Evolutionary conservation across 2,888 invertebrate species (phyloP), one percentile per base, ranked within the genome.

Genomic region (Patella pellucida): DNA sequence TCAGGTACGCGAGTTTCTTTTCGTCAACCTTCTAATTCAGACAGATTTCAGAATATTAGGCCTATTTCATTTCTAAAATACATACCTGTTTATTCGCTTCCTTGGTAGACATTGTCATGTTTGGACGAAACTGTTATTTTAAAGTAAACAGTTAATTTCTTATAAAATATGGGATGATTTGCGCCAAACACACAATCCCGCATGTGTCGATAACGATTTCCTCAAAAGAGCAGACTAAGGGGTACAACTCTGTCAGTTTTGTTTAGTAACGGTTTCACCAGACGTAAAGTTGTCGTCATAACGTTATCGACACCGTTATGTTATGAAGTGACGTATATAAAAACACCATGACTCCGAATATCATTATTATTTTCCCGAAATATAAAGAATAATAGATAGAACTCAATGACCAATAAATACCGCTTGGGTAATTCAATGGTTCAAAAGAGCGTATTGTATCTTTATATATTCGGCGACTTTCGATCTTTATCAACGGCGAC

Each of bases 201-300:
- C 62, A 62, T 62, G 62, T 62, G 62, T 62, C 23, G 19, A 23
- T 62, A 23, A 23, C 14, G 23, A 23, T n/a, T 62, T 41, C 41
- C 9, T 41, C 41, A 41, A 62, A 62, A 62, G 62, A 62, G 23
- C 62, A 14, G 19, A 3, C 11, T 1, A 62, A 15, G 62, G 62
- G 19, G 14, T 19, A 15, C 23, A 62, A 62, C 62, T 62, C 62
- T 41, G 19, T 23, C 62, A 12, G 23, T 12, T 23, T 19, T 19
- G 62, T 62, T 19, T 62, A 62, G 62, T 62, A 62, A 62, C 62
- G 62, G 62, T 62, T 62, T 19, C 62, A 23, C 62, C 62, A 62
- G 62, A 62, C 62, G 62, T 11, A 23, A 23, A 62, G 62, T 23
- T 23, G 23, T 23, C 19, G 16, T 56, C 16, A 9, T 9, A 19